Base-by-base conservation (phyloP, 2,888 invertebrate genomes). In the Oeneis ivallda region DNA sequence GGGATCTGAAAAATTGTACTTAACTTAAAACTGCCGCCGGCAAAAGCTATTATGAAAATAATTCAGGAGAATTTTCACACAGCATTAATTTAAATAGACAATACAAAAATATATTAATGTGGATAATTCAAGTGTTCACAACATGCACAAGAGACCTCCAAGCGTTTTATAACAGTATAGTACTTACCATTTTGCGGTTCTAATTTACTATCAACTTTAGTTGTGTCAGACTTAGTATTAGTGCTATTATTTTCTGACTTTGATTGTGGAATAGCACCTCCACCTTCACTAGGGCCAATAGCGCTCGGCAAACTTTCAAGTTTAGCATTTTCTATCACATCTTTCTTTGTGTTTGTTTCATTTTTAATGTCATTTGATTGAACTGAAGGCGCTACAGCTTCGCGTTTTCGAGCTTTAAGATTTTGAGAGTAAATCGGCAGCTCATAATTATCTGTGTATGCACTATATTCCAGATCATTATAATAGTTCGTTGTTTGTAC, bases 401-500 rank as follows among this genome's bases (percentile, higher is more conserved):
- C 64, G 45, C 69, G 67, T 54, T 69, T 67, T 15, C 45, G 58
- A n/a, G 50, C 10, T 15, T 67, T 52, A 26, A 65, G 15, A 1
- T 43, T 56, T 15, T 9, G 15, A 41, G 19, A 19, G 26, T 41
- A 26, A 26, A 43, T 34, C n/a, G 58, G 45, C 47, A 15, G 47
- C 15, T 60, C 49, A 39, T 59, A 34, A 37, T 39, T 49, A 1
- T 39, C 60, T 47, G 47, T 17, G 17, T 60, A 37, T 37, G 60
- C 50, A 37, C 34, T 60, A 39, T 60, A 39, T 13, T 60, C 17
- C 13, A 32, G 5, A 13, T 54, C 54, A 62, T 43, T 63, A 37
- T 63, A 50, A 64, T 62, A 56, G 47, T 71, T 57, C 6, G 49
- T 57, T 47, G 68, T 66, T 52, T 66, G 59, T 17, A 65, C 71